Base-by-base conservation (phyloP, 2,888 invertebrate species). In the Erynnis tages region DNA sequence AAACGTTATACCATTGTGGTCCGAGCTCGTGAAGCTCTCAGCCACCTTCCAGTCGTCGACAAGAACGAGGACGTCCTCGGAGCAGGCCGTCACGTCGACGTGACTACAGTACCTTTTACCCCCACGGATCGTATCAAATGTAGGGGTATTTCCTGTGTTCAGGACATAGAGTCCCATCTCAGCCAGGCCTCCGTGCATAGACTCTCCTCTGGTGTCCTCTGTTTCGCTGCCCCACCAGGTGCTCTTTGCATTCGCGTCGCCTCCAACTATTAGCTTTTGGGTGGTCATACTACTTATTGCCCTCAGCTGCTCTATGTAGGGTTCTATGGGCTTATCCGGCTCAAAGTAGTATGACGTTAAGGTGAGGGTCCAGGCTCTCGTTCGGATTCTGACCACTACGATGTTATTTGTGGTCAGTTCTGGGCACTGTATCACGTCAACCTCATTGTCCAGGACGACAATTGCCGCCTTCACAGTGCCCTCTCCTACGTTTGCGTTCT, bases 81-180 rank as follows among this genome's bases (percentile, higher is more conserved):
- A 44, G 44, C 54, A 58, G 0, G 29, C 56, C 2, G 61, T 60
- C 0, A 61, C 37, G 10, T 60, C 59, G 0, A 60, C 55, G 4
- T n/a, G 3, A 11, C 59, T 58, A 4, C 25, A 17, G 29, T 16
- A 54, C 0, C 5, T 1, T 5, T 37, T 47, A 1, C 4, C 27
- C 0, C 53, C 48, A 2, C 57, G 38, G 0, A 57, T 13, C 1
- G 54, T 52, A 2, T 62, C 49, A 5, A 61, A 63, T 1, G 61
- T 62, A 0, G 63, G 60, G 0, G 11, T 47, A 2, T 35, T 3
- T 0, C 60, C 60, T 0, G 2, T n/a, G 27, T 63, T 63, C 1
- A 55, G 25, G 1, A 60, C 17, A 5, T 60, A 49, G 5, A 60
- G 14, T 5, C 13, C 25, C 0, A 45, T 5, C n/a, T 56, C 52